Evolutionary conservation across 2,113 vertebrate species (phyloP).

Genomic region (Rousettus leschenaultii): DNA sequence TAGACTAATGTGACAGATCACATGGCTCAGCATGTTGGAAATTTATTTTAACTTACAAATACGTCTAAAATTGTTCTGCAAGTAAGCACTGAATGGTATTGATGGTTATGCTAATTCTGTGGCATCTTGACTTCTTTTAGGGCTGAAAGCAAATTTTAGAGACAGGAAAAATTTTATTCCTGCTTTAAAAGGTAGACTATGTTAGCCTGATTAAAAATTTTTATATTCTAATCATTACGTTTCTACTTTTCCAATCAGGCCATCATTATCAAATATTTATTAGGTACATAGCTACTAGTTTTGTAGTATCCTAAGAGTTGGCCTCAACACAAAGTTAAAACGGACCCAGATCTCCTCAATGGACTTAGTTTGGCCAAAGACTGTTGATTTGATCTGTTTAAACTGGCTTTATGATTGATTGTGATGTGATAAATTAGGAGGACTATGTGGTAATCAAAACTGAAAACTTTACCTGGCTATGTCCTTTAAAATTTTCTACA

Average conservation of each 20-base stretch:
- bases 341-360: background rate
- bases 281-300: background rate
- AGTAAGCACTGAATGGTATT: constrained; percentile 54
- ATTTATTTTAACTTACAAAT: constrained; percentile 60
- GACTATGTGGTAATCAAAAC: background rate
- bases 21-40: constrained; percentile 51
- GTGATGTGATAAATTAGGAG: background rate
- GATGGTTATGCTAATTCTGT: constrained; percentile 62
- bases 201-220: background rate
- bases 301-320: background rate
- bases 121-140: constrained; percentile 44
- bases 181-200: background rate
- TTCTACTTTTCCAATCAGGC: background rate
- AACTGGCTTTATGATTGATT: background rate
- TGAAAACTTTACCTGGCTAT: background rate
- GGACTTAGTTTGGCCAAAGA: background rate
- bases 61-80: constrained; percentile 43
- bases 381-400: constrained; percentile 10
- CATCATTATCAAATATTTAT: background rate
- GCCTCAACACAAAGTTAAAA: background rate
- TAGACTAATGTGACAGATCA: constrained; percentile 66
- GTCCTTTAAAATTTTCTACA: background rate
- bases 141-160: constrained; percentile 49
- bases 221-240: background rate
- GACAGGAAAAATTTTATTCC: background rate